Evolutionary conservation across 35 echinoderm and acorn worm species (phyloP).

Genomic region (Lytechinus pictus): DNA sequence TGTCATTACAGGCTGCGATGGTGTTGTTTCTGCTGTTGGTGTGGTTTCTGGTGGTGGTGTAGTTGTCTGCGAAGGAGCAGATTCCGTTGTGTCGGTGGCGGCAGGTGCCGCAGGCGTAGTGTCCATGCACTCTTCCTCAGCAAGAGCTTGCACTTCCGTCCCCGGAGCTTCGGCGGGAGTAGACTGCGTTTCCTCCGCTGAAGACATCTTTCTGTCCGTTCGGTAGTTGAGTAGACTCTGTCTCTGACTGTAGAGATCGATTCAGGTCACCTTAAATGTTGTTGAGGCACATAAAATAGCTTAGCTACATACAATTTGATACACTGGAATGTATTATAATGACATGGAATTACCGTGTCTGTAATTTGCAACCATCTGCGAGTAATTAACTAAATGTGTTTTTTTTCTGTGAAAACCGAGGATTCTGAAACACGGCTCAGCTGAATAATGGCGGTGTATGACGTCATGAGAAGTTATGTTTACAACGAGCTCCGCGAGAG

Average conservation of each 20-base stretch:
- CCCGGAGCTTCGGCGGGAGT: slow-evolving; percentile 31
- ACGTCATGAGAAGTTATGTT: background rate
- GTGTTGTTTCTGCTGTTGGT: background rate
- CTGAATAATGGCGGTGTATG: slow-evolving; percentile 14
- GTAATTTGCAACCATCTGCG: background rate
- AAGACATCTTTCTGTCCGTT: slow-evolving; percentile 18
- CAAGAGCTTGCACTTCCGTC: slow-evolving; percentile 38
- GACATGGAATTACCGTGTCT: background rate
- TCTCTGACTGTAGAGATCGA: too few species aligned
- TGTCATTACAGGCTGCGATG: background rate
- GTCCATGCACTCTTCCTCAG: slow-evolving; percentile 16
- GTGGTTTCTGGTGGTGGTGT: background rate
- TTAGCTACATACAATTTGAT: background rate
- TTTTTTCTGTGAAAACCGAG: background rate
- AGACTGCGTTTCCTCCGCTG: slow-evolving; percentile 41
- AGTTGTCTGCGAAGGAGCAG: background rate
- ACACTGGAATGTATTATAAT: background rate
- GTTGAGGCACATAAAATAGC: background rate
- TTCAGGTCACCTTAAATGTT: background rate
- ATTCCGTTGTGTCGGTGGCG: background rate
- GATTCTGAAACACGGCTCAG: background rate
- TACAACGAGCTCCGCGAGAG: background rate
- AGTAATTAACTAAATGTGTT: background rate
- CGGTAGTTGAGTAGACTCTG: background rate
- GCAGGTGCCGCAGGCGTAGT: background rate